Evolutionary conservation across 2,888 invertebrate genomes (phyloP), one percentile per base, ranked within the genome.

Genomic region (Caenorhabditis sp.): DNA sequence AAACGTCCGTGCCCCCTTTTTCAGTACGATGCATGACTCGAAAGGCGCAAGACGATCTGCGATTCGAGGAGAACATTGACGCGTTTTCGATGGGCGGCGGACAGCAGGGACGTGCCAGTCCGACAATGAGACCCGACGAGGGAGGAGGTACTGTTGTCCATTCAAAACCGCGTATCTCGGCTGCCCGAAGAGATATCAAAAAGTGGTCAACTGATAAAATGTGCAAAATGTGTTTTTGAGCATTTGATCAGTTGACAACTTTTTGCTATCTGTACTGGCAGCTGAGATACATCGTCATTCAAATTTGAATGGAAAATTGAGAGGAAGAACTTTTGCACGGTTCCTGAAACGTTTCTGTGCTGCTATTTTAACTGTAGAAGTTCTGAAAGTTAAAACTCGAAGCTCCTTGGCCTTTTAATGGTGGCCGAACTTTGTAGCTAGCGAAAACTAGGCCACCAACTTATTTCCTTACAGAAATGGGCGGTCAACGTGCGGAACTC

Each of bases 1-100:
- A 7, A 20, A 15, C 30, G 11, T 30, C 9, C 30, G 30, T 9
- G 6, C 5, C 5, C 2, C 11, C n/a, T 27, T 37, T 81, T 89
- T 78, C 76, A 89, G 89, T 89, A 32, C 76, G 87, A 27, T 78
- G 88, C 43, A 89, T 87, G 81, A 88, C 89, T 0, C 83, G 84
- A 65, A 87, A 86, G 71, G 89, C 89, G 0, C 89, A 89, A 53
- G 83, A 83, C 46, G 89, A 89, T 72, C 78, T 89, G 13, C 78
- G 89, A 11, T 81, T 85, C 63, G 88, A 89, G 56, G 89, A 89
- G 78, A 89, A 89, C 59, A 89, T 89, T 45, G 89, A 89, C 65
- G 87, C 89, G 0, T 89, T 86, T 59, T 88, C 88, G 11, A 89
- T 89, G 89, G 85, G 84, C 53, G 89, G 87, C 6, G 84, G 83